Percentiles rank a stretch among this genome's conserved stretches.
phyloP scores from a whole-genome alignment of 2,888 invertebrate species.

The Cybosia mesomella region DNA sequence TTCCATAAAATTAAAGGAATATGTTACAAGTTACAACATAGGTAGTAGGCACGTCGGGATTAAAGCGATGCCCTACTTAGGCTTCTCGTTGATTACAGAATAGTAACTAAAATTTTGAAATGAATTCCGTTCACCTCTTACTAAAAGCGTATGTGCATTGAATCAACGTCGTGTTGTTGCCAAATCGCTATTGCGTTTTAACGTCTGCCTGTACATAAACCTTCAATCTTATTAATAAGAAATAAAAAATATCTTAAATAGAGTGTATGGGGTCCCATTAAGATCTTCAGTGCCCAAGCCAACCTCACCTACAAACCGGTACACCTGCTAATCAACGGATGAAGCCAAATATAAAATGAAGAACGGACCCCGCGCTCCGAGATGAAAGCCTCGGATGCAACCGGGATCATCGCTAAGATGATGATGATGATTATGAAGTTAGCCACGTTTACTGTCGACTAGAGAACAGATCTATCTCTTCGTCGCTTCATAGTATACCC shows the following conservation, averaged over 20 bases:
- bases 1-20: no score
- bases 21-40: neutral
- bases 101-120: constrained; percentile 37
- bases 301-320: no score
- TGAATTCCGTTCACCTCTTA: constrained; percentile 21
- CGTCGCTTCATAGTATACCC: neutral
- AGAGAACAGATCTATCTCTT: neutral
- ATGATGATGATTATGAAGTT: no score
- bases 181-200: constrained; percentile 9
- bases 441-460: no score
- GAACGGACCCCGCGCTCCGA: no score
- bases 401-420: no score
- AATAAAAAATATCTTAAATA: neutral
- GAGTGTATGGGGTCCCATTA: neutral
- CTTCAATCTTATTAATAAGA: neutral
- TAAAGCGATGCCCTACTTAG: constrained; percentile 30
- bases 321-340: no score
- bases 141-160: constrained; percentile 23
- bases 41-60: constrained; percentile 6
- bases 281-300: neutral
- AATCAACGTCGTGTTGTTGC: constrained; percentile 17
- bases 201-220: neutral
- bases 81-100: constrained; percentile 26
- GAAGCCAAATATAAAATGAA: no score
- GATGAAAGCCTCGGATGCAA: no score